A percentile compares a stretch with the other conserved stretches of the same genome.
phyloP scores from a whole-genome alignment of 2,113 vertebrate species.

The Sakesphorus luctuosus region DNA sequence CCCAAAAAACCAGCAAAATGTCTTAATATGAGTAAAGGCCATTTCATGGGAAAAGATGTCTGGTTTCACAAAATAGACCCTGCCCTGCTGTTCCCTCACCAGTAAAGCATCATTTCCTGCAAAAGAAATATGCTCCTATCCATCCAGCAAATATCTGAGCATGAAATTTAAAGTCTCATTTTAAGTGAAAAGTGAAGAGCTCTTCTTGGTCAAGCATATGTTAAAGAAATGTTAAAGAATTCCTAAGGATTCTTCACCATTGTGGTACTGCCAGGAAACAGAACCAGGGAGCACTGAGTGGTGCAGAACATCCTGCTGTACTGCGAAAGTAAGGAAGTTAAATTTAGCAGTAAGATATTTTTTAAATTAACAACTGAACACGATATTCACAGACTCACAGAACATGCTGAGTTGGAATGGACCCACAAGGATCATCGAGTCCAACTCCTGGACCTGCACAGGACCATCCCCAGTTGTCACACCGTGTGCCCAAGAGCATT shows the following conservation, averaged over 20 bases:
- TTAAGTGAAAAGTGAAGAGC: background rate
- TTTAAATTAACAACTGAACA: background rate
- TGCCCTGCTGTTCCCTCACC: background rate
- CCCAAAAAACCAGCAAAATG: background rate
- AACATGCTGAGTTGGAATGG: background rate
- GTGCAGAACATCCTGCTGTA: background rate
- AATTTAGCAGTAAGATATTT: background rate
- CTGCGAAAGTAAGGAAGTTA: background rate
- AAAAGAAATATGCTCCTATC: background rate
- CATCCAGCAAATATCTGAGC: background rate
- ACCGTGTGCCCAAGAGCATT: background rate
- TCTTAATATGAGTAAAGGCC: background rate
- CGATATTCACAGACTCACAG: background rate
- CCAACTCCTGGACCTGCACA: background rate
- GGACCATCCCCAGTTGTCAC: background rate
- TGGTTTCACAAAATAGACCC: background rate
- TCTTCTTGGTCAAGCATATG: background rate
- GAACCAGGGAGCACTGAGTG: background rate
- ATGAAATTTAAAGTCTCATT: background rate
- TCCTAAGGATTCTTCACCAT: background rate
- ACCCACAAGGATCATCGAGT: background rate
- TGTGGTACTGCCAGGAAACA: background rate
- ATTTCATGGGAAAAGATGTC: background rate
- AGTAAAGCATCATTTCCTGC: background rate
- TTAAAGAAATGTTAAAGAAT: background rate